Evolutionary conservation across 37 sponge, comb jelly and placozoan species (phyloP), one percentile per base, ranked within the genome.

Genomic region (Halichondria panicea): DNA sequence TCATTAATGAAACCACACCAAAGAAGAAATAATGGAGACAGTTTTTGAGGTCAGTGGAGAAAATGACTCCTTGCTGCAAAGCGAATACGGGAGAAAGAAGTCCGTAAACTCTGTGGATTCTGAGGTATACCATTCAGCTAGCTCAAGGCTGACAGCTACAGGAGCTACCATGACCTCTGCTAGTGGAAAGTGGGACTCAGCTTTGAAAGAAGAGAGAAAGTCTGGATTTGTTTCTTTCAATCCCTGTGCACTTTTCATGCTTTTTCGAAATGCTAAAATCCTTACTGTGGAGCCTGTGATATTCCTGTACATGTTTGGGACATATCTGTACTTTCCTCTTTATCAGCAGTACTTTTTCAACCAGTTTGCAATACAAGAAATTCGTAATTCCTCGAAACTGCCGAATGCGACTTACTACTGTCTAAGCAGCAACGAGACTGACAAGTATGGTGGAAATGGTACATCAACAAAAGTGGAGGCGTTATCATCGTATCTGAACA

Each of bases 231-330:
- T 22, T 35, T 22, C 75, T 75, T 4, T 42, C 41, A 66, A 42
- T 42, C 43, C 68, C 4, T 66, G 68, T 42, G 15, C 3, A 3
- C 22, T 3, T 19, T 66, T 27, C 68, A 22, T 66, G 18, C 7
- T 43, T 1, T 66, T 66, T 37, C 43, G 61, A 2, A 25, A 43
- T 0, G 38, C 70, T 1, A 55, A 75, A 38, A 57, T 83, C 37
- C 43, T 83, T 28, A 75, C 87, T 1, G 81, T 87, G 12, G 87
- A 87, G 50, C 74, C 73, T 19, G 63, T 55, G 45, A 36, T 73
- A 0, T 87, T 87, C 70, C 45, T 87, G 36, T 87, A 40, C 72
- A 37, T 38, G 9, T 68, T 87, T 44, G 66, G 50, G 1, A 34
- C 72, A 25, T 80, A 61, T 40, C 44, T 87, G 28, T 27, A 66